phyloP scores from a whole-genome alignment of 2,888 invertebrate genomes.

The Bombylius discolor region DNA sequence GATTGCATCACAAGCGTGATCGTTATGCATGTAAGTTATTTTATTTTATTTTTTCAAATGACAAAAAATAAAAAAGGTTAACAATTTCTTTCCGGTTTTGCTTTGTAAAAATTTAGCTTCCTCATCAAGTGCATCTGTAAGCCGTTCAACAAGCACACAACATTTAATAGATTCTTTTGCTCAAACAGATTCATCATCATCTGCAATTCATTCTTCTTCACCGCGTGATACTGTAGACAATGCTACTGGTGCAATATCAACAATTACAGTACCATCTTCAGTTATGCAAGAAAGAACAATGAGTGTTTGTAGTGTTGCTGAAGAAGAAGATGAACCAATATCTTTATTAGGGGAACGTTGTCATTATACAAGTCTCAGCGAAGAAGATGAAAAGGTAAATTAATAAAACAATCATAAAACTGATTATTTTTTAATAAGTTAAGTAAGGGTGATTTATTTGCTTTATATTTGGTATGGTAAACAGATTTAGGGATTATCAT shows the following conservation, averaged over 20 bases:
- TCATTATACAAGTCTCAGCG: slow-evolving; percentile 31
- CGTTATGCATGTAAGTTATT: slow-evolving; percentile 22
- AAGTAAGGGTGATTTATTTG: too few relatives aligned
- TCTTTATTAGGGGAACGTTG: slow-evolving; percentile 27
- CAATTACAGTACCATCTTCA: slow-evolving; percentile 1
- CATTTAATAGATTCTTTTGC: slow-evolving; percentile 19
- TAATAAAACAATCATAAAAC: neutral
- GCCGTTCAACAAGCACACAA: slow-evolving; percentile 14
- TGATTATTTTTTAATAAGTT: too few relatives aligned
- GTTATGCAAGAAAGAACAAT: slow-evolving; percentile 25
- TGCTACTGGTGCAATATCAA: neutral
- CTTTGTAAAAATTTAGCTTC: slow-evolving; percentile 13
- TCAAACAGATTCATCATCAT: slow-evolving; percentile 15
- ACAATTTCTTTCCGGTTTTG: too few relatives aligned
- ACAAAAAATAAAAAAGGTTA: too few relatives aligned
- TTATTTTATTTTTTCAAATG: neutral
- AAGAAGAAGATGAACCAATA: slow-evolving; percentile 30
- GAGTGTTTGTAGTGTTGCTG: slow-evolving; percentile 25
- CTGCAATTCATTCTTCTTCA: neutral
- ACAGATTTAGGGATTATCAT: too few relatives aligned
- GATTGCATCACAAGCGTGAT: slow-evolving; percentile 20
- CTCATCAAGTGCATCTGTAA: slow-evolving; percentile 14
- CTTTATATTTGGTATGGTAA: too few relatives aligned
- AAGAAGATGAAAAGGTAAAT: slow-evolving; percentile 27
- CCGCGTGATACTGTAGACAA: neutral